phyloP scores from a whole-genome alignment of 2,113 vertebrate species.

The Aspiorhynchus laticeps region DNA sequence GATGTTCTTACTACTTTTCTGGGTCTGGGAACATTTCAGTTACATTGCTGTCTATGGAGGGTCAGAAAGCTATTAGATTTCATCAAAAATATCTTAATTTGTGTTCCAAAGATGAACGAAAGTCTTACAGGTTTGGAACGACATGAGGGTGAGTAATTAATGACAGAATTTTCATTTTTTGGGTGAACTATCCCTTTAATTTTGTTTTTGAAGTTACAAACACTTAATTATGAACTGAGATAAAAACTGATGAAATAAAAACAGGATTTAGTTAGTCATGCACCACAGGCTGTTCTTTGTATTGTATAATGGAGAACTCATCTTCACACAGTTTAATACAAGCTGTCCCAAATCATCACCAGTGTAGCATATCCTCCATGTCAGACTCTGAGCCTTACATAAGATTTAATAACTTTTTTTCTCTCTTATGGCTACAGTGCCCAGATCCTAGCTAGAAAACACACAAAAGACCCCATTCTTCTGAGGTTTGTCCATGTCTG shows the following conservation, averaged over 20 bases:
- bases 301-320: background rate
- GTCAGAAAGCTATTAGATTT: no score
- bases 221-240: background rate
- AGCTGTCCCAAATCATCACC: constrained; percentile 55
- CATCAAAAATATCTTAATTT: no score
- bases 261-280: background rate
- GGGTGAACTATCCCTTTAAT: constrained; percentile 1
- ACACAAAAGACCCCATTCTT: constrained; percentile 45
- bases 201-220: background rate
- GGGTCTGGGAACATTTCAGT: no score
- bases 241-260: background rate
- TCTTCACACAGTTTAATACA: background rate
- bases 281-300: background rate
- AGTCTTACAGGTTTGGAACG: no score
- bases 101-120: no score
- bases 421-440: background rate
- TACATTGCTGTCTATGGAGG: no score
- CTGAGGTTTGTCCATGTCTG: constrained; percentile 23
- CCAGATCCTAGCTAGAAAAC: constrained; percentile 28
- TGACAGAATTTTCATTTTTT: no score
- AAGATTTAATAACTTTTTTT: constrained; percentile 16
- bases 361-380: constrained; percentile 54
- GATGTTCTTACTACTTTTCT: no score
- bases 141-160: no score
- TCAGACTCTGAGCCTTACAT: constrained; percentile 40